Evolutionary conservation across 2,888 invertebrate species (phyloP), one percentile per base, ranked within the genome.

Genomic region (Cartodere bifasciata): DNA sequence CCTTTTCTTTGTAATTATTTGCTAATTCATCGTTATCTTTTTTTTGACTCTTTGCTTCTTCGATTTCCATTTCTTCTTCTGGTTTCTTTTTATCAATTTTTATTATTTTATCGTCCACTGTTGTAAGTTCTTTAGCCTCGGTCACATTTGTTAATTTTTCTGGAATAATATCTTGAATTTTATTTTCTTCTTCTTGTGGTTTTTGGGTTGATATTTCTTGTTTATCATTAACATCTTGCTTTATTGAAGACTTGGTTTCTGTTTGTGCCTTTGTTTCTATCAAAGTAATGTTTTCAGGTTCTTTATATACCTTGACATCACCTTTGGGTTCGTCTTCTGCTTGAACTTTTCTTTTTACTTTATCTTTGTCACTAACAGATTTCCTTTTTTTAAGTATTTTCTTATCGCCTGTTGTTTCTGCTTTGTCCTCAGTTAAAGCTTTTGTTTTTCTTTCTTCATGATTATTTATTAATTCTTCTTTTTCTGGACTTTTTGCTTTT

Each of bases 381-480:
- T 35, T 37, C 31, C 42, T 31, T 23, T 44, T 37, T 35, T 43
- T 35, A 5, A 34, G 24, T 28, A 37, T 35, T 28, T 35, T 37
- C 29, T 21, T 40, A 20, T 41, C 39, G 10, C 26, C 30, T 5
- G 42, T 28, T 17, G 20, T 35, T 36, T 56, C 52, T 4, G 51
- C 44, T 15, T 56, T 52, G 1, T 51, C 49, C 21, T 36, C 44
- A 4, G 32, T 32, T 32, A 37, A 23, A 11, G 16, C 13, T 28
- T 36, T 31, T 23, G 29, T 32, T 16, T 29, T 29, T 6, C n/a
- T 20, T 21, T 33, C 34, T 39, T 37, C 20, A 23, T 34, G 37
- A 22, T 22, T 21, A 31, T 40, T 39, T 13, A 28, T 28, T 29
- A 43, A 35, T 13, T 22, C 35, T 12, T 42, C 36, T 33, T 39